Evolutionary conservation across 2,113 vertebrate species (phyloP), one percentile per base, ranked within the genome.

Genomic region (Bubo blakistoni): DNA sequence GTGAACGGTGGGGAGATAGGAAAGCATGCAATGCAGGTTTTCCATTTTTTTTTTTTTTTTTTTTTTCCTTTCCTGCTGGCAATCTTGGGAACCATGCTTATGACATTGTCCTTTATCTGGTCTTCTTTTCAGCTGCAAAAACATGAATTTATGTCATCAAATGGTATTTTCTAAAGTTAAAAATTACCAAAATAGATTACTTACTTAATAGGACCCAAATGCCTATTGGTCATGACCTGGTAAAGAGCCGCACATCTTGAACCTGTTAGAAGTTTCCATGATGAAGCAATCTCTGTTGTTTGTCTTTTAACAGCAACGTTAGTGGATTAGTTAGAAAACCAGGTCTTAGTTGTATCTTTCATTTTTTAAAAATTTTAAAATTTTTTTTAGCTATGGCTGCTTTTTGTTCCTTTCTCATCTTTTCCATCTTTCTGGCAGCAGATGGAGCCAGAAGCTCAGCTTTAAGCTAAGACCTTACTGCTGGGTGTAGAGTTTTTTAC

Each of bases 361-460:
- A 16, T 49, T 13, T 6, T 5, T 6, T 13, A 8, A n/a, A 59
- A 18, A 11, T 30, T 49, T 40, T 40, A 14, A 18, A 46, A 21
- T 46, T 40, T n/a, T 29, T 66, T 69, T 46, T 16, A 10, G 8
- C 26, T 42, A 3, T 4, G 30, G 42, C 34, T 24, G 25, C 22
- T 65, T 29, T 13, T 57, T 40, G 19, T 27, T 72, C 46, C 32
- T 7, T 46, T 22, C n/a, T 72, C 8, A 7, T 71, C 13, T 88
- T 30, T 81, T 94, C 72, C 61, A 51, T 14, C 22, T 27, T 57
- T 49, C 26, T 7, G 27, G 81, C 97, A 96, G 96, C 84, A 98
- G 97, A 63, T 96, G 97, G 97, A 95, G 95, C 95, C 90, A 95
- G 78, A 81, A 95, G 69, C 86, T 96, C 13, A 42, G 40, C 51